Conservation (phyloP, 2,113 vertebrate genomes). For the Bettongia penicillata region DNA sequence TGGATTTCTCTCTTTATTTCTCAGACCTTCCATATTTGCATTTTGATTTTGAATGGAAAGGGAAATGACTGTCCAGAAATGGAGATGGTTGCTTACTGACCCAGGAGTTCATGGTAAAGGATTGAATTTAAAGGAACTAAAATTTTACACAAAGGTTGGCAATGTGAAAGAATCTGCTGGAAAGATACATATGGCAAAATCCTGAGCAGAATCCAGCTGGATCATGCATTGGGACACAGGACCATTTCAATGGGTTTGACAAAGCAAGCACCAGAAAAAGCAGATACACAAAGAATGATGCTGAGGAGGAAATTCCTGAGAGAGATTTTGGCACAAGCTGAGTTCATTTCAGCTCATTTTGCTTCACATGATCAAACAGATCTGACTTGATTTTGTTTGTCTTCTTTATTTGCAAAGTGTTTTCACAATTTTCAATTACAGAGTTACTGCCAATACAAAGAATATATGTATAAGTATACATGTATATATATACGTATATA, state of each 20-base stretch:
- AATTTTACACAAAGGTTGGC: slow-evolving; percentile 33
- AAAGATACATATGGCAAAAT: slow-evolving; percentile 49
- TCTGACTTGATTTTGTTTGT: slow-evolving; percentile 15
- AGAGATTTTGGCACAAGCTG: slow-evolving; percentile 3
- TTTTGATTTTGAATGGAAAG: slow-evolving; percentile 45
- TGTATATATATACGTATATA: no score
- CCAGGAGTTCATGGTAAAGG: slow-evolving; percentile 40
- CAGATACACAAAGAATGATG: slow-evolving; percentile 40
- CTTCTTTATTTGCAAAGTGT: slow-evolving; percentile 26
- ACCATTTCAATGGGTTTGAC: slow-evolving; percentile 41
- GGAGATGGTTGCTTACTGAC: background rate
- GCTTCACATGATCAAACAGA: slow-evolving; percentile 30
- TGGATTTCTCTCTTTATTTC: slow-evolving; percentile 47
- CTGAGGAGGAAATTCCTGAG: slow-evolving; percentile 24
- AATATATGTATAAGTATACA: background rate
- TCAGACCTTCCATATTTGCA: slow-evolving; percentile 25
- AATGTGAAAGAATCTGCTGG: slow-evolving; percentile 38
- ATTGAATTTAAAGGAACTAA: slow-evolving; percentile 35
- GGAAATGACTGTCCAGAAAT: slow-evolving; percentile 34
- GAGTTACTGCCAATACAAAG: background rate
- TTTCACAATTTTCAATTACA: slow-evolving; percentile 33
- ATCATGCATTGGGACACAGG: slow-evolving; percentile 46
- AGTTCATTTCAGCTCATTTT: slow-evolving; percentile 1
- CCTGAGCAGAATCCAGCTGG: slow-evolving; percentile 37
- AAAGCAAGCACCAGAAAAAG: slow-evolving; percentile 32